phyloP scores from a whole-genome alignment of 2,888 invertebrate genomes.

The Cenopis cana region DNA sequence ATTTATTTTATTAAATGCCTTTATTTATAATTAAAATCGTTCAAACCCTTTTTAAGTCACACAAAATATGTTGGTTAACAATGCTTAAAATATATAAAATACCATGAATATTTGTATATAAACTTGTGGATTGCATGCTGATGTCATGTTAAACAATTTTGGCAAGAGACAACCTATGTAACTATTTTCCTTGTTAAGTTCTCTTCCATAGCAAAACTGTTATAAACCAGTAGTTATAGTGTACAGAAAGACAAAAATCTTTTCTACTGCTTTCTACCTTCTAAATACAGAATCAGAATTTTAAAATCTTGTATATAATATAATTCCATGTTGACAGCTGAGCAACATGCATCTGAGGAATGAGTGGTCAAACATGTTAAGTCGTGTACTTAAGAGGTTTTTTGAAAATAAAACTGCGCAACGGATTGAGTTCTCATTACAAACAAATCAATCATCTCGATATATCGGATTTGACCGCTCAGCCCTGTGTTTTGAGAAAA shows the following conservation, averaged over 20 bases:
- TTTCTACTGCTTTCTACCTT: neutral
- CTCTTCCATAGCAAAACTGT: neutral
- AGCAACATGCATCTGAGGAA: too few species aligned
- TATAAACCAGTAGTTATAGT: neutral
- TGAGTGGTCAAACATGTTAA: too few species aligned
- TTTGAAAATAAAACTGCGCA: too few species aligned
- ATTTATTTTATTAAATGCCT: slow-evolving; percentile 35
- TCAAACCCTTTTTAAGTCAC: slow-evolving; percentile 40
- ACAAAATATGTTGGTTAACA: slow-evolving; percentile 32
- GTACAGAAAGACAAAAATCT: neutral
- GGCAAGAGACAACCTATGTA: slow-evolving; percentile 3
- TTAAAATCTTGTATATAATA: neutral
- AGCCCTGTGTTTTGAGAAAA: too few species aligned
- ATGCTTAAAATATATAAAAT: slow-evolving; percentile 29
- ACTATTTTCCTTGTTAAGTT: neutral
- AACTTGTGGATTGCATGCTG: neutral
- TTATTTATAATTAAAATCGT: slow-evolving; percentile 39
- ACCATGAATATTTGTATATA: slow-evolving; percentile 7
- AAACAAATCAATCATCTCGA: too few species aligned
- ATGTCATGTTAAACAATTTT: slow-evolving; percentile 13
- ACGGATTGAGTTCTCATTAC: too few species aligned
- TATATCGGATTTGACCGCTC: too few species aligned
- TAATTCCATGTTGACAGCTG: neutral
- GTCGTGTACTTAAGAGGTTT: too few species aligned
- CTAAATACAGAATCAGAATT: neutral